Base-by-base conservation (phyloP, 2,888 invertebrate species). In the Thecophora atra region DNA sequence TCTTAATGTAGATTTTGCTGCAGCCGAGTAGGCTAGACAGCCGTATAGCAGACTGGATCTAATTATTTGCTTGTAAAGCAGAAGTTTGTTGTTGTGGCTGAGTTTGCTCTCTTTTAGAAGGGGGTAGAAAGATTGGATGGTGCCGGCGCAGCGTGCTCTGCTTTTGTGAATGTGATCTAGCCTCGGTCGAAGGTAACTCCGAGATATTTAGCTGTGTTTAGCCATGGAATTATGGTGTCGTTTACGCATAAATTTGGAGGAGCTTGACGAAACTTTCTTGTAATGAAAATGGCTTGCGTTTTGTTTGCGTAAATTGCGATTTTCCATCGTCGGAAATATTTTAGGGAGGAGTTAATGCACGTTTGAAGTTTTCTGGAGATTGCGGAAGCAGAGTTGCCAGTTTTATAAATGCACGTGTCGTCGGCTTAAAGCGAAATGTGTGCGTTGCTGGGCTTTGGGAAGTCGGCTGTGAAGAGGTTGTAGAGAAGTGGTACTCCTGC, bases 331-430 rank as follows among this genome's bases (percentile, higher is more conserved):
- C 21, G 8, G 26, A 70, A 70, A 30, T 70, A 64, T 28, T n/a
- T 37, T 19, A 17, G n/a, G 1, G 62, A 7, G 13, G 30, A 30
- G 56, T 65, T 54, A 11, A n/a, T 54, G 21, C 58, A 42, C 28
- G 8, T 11, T 58, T 71, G 71, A 8, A 71, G 66, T 4, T 71
- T 71, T 21, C 17, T 7, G 19, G 47, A 44, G 30, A 71, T 71
- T 42, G 28, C 52, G 24, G 42, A 17, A 19, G 66, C 64, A 26
- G 37, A 60, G 17, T 30, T 66, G 3, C 58, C 51, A 2, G 58
- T 24, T 24, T 60, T 64, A 13, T 63, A 52, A 11, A 64, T 42
- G 21, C 21, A 28, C 7, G 72, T 68, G 54, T 63, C 66, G 30
- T 71, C 56, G 15, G 63, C 63, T 15, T 65, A 56, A 3, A 54